A percentile compares a stretch with the other conserved stretches of the same genome.
These are phyloP conservation scores for Danio tinwini DNA, from an alignment of 2,797 vertebrate genomes.

Conservation along the genomic window DNA sequence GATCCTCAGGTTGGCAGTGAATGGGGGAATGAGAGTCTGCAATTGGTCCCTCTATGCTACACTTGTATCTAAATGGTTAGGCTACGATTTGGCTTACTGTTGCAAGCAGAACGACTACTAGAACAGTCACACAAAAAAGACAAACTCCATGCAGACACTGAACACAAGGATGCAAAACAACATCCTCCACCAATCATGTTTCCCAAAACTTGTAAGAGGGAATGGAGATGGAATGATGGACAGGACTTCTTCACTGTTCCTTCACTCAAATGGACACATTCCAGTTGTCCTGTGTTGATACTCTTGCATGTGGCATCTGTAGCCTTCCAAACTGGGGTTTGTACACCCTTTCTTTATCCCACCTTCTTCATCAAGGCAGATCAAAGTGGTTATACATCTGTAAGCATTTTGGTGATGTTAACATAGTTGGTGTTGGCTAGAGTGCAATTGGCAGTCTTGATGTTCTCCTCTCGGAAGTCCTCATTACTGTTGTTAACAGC, in stretches of 20 bases:
- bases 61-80: conserved; percentile 71
- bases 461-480: conserved; percentile 92
- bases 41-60: conserved; percentile 70
- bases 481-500: conserved; percentile 93
- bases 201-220: conserved; percentile 27
- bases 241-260: conserved; percentile 46
- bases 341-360: conserved; percentile 33
- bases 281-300: conserved; percentile 52
- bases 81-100: conserved; percentile 81
- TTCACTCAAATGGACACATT: conserved; percentile 23
- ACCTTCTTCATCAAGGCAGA: conserved; percentile 24
- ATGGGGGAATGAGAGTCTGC: conserved; percentile 51
- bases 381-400: conserved; percentile 84
- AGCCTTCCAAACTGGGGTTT: conserved; percentile 47
- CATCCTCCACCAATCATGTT: conserved; percentile 26
- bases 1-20: conserved; percentile 53
- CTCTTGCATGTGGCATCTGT: conserved; percentile 29
- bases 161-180: conserved; percentile 56
- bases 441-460: conserved; percentile 97
- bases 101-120: conserved; percentile 73
- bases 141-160: conserved; percentile 79
- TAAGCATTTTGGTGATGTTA: conserved; percentile 99
- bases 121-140: conserved; percentile 74
- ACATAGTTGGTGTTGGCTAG: conserved; percentile 97
- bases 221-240: conserved; percentile 41